phyloP scores from a whole-genome alignment of 1,140 invertebrate species.

The Intoshia linei region DNA sequence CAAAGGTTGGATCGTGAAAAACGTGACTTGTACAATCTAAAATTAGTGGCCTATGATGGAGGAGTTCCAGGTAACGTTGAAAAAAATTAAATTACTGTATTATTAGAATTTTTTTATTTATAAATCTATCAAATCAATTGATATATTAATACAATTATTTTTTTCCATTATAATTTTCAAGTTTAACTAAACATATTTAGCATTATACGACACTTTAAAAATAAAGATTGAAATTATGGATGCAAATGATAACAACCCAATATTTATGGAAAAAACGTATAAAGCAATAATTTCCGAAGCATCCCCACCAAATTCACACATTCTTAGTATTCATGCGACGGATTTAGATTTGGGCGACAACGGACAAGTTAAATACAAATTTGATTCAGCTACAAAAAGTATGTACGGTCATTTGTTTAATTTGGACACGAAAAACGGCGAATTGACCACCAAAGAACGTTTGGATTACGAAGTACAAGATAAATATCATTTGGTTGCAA shows the following conservation, averaged over 20 bases:
- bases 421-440: constrained; percentile 3
- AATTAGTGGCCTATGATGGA: constrained; percentile 5
- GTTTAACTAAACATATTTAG: too few species aligned
- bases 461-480: constrained; percentile 4
- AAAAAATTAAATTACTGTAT: too few species aligned
- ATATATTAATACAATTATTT: constrained; percentile 42
- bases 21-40: constrained; percentile 1
- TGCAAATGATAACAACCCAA: constrained; percentile 17
- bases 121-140: background rate
- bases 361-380: constrained; percentile 34
- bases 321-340: constrained; percentile 37
- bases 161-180: constrained; percentile 65
- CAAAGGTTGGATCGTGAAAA: constrained; percentile 5
- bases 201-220: background rate
- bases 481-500: constrained; percentile 3
- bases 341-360: constrained; percentile 15
- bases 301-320: constrained; percentile 43
- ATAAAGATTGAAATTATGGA: constrained; percentile 8
- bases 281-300: constrained; percentile 42
- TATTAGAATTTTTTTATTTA: too few species aligned
- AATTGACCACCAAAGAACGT: background rate
- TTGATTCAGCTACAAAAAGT: constrained; percentile 22
- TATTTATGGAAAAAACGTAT: constrained; percentile 21
- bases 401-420: constrained; percentile 2
- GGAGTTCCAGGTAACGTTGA: constrained; percentile 2